These are phyloP conservation scores for Vanessa tameamea DNA, from an alignment of 1,140 invertebrate species.

Conservation along the genomic window DNA sequence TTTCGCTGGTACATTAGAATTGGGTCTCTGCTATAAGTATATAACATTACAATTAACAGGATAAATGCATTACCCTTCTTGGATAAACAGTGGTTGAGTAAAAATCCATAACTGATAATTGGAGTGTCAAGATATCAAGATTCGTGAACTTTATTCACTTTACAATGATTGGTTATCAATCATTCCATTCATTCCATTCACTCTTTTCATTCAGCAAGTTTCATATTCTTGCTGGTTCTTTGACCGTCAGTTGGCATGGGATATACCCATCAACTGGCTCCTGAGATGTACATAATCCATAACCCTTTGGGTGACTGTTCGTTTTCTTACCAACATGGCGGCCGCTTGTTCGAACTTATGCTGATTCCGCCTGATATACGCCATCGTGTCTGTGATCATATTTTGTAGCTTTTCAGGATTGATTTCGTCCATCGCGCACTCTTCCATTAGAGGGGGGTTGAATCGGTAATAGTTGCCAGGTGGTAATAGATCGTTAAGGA, in stretches of 20 bases:
- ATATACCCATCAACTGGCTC: conserved; percentile 58
- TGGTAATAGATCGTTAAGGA: conserved; percentile 90
- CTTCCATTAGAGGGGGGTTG: conserved; percentile 93
- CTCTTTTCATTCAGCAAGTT: conserved; percentile 38
- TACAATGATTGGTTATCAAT: neutral
- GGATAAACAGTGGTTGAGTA: too few relatives aligned
- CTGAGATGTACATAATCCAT: conserved; percentile 51
- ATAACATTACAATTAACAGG: too few relatives aligned
- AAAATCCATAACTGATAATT: too few relatives aligned
- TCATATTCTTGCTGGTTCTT: conserved; percentile 39
- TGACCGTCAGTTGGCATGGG: conserved; percentile 57
- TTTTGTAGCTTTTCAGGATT: conserved; percentile 84
- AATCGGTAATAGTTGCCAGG: conserved; percentile 91
- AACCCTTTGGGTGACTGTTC: conserved; percentile 48
- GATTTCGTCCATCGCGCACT: conserved; percentile 92
- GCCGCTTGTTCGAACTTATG: conserved; percentile 84
- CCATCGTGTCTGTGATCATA: conserved; percentile 84
- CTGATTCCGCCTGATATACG: conserved; percentile 89
- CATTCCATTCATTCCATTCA: conserved; percentile 8
- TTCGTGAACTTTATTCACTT: too few relatives aligned
- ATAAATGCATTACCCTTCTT: too few relatives aligned
- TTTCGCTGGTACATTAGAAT: too few relatives aligned
- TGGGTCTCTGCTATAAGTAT: too few relatives aligned
- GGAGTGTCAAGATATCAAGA: too few relatives aligned
- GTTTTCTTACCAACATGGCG: conserved; percentile 50